Evolutionary conservation across 2,113 vertebrate species (phyloP), one percentile per base, ranked within the genome.

Genomic region (Charadrius vociferus): DNA sequence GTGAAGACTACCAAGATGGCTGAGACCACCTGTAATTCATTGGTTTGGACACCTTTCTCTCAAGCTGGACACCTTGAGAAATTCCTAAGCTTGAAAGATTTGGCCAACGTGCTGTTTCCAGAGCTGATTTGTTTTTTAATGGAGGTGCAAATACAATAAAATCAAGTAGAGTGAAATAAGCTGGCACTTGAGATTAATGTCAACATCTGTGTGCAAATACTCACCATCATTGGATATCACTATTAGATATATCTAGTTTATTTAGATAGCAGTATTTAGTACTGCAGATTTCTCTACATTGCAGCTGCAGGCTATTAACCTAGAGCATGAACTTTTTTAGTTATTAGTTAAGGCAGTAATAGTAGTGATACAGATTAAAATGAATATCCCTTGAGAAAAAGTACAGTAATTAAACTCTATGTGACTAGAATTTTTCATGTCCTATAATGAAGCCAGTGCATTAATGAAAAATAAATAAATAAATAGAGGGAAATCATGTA

Each of bases 271-370:
- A 58, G 49, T 92, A 74, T 95, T 96, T 83, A 95, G 84, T 92
- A 68, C 39, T 89, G 59, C 59, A 95, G 86, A 67, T 73, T 96
- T 97, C 70, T 77, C 68, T 95, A 91, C 87, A 86, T 63, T 95
- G 68, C 90, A 92, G 92, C 95, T 97, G 93, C 70, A 97, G 88
- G 88, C 91, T 97, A 94, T 98, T 98, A 98, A 97, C 95, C 82
- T 94, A 86, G 90, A 92, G 68, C 82, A 89, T 80, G 94, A 97
- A 82, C 90, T 98, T 97, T 91, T 97, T 94, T 96, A 94, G 93
- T 89, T 83, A 70, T 97, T 92, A 97, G 92, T 97, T 97, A 96
- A 96, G 49, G 49, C 49, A 50, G 49, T 50, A 50, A 80, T 55
- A 83, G 72, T 30, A 82, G 87, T 55, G n/a, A 87, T 91, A 71